Conservation (phyloP, 1,140 invertebrate genomes). For the Cydia strobilella region DNA sequence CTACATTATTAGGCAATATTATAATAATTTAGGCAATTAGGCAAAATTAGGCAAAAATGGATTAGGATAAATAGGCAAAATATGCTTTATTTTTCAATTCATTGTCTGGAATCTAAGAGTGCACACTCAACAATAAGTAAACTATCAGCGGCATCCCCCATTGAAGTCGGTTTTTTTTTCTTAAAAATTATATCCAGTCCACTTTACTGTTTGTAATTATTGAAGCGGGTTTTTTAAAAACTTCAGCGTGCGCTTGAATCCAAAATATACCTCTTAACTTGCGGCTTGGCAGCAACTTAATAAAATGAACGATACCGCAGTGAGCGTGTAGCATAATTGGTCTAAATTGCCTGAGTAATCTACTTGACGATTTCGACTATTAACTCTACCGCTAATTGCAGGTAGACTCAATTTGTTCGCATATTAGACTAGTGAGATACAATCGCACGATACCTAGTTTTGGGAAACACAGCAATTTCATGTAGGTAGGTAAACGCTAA, state of each 20-base stretch:
- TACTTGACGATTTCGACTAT: conserved; percentile 31
- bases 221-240: background rate
- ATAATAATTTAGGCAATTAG: no score
- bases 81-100: no score
- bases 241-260: background rate
- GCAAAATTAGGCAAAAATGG: no score
- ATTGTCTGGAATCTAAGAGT: no score
- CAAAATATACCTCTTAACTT: conserved; percentile 9
- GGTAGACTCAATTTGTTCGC: conserved; percentile 32
- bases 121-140: no score
- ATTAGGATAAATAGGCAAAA: no score
- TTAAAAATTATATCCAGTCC: no score
- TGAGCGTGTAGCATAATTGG: conserved; percentile 28
- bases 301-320: conserved; percentile 28
- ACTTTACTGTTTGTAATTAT: background rate
- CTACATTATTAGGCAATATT: no score
- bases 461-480: background rate
- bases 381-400: conserved; percentile 24
- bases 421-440: conserved; percentile 19
- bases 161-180: no score
- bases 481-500: background rate
- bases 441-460: conserved; percentile 13
- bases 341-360: conserved; percentile 26
- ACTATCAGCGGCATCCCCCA: no score
- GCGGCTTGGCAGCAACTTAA: conserved; percentile 11